Base-by-base conservation (phyloP, 2,888 invertebrate species). In the Dysmachus trigonus region DNA sequence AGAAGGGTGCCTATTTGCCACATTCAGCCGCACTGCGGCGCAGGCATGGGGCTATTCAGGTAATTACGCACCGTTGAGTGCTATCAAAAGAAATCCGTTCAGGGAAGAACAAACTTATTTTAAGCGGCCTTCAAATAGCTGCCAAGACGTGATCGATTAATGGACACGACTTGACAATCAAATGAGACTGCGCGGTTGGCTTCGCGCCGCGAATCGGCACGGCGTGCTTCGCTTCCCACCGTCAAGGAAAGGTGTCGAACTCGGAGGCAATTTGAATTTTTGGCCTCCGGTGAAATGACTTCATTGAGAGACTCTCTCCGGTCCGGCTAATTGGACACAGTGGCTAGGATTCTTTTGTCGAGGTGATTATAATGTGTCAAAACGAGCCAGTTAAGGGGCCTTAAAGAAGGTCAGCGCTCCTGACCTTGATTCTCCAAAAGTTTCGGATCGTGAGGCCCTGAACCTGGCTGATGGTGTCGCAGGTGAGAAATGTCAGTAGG, bases 111-210 rank as follows among this genome's bases (percentile, higher is more conserved):
- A 51, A 81, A 81, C 81, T 62, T 10, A 62, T 62, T 62, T 62
- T 81, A 53, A 62, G 53, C 53, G 62, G 81, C 81, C 62, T 53
- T 51, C 31, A 81, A 81, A 35, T 35, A 27, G 15, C 81, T 51
- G 33, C 51, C 31, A 31, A 33, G 53, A 81, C 81, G 81, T 81
- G 81, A 81, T 81, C 81, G 81, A 81, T 81, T 81, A 53, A 81
- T 81, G 31, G 62, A 81, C 81, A 81, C 81, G 81, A 81, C 81
- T 81, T 81, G 81, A 81, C 81, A 81, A 81, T 81, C 81, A 81
- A 81, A 53, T 53, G 81, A 81, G 81, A 81, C 53, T 53, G 53
- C 81, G 18, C n/a, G 15, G 79, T 18, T n/a, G 10, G 53, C 13
- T 18, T 8, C 4, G 15, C 8, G 15, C 53, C n/a, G 81, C 31